phyloP scores from a whole-genome alignment of 2,113 vertebrate species.

The Clinocottus analis region DNA sequence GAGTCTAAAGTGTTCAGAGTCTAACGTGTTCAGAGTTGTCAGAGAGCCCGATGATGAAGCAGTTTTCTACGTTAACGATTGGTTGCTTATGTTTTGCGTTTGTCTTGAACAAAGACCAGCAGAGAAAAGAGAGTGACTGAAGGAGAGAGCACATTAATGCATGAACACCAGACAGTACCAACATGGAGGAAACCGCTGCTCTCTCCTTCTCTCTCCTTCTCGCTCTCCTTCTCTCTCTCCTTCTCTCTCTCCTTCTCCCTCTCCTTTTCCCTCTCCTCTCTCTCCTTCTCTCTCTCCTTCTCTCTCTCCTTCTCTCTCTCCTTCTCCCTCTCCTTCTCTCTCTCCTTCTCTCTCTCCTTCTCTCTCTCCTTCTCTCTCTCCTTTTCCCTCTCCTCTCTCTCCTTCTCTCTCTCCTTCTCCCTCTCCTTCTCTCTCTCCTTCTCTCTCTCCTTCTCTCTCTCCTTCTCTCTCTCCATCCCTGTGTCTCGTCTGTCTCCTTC shows the following conservation, averaged over 20 bases:
- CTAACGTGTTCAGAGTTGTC: too few relatives aligned
- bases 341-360: not conserved
- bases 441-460: not conserved
- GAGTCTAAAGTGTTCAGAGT: too few relatives aligned
- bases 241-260: not conserved
- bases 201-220: too few relatives aligned
- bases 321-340: not conserved
- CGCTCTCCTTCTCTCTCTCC: not conserved
- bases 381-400: not conserved
- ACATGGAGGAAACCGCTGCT: too few relatives aligned
- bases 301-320: not conserved
- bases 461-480: not conserved
- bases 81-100: too few relatives aligned
- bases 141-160: not conserved
- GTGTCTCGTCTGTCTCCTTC: not conserved
- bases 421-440: not conserved
- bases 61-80: too few relatives aligned
- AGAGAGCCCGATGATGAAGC: too few relatives aligned
- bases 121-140: not conserved
- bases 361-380: not conserved
- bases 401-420: not conserved
- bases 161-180: not conserved
- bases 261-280: not conserved
- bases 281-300: conserved; percentile 4
- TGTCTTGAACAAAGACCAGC: not conserved